Evolutionary conservation across 1,140 invertebrate genomes (phyloP).

Genomic region (Phymastichus coffea): DNA sequence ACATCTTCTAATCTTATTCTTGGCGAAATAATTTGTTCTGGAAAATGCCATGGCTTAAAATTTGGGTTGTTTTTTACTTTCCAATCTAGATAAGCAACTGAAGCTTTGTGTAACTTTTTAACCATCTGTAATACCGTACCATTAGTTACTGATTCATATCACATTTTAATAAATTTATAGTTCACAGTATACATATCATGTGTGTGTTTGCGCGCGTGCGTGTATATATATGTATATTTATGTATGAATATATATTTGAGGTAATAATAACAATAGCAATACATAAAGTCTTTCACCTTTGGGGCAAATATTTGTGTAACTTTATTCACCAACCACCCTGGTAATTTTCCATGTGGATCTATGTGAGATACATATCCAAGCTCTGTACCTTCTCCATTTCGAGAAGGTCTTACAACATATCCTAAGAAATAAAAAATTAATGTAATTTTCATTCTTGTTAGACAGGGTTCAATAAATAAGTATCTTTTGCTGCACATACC

Average conservation of each 20-base stretch:
- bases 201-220: slow-evolving; percentile 27
- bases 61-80: slow-evolving; percentile 74
- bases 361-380: slow-evolving; percentile 84
- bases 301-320: slow-evolving; percentile 84
- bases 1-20: slow-evolving; percentile 69
- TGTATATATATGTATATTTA: no score
- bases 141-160: no score
- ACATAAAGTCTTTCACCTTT: slow-evolving; percentile 61
- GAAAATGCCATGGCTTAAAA: slow-evolving; percentile 83
- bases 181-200: no score
- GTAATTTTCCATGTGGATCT: slow-evolving; percentile 84
- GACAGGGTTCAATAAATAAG: no score
- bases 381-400: slow-evolving; percentile 66
- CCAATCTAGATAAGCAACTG: slow-evolving; percentile 75
- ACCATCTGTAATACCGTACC: slow-evolving; percentile 64
- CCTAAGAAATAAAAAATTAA: slow-evolving; percentile 37
- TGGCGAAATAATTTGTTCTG: slow-evolving; percentile 76
- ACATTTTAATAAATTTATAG: no score
- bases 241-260: not conserved
- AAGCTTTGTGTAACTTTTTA: slow-evolving; percentile 79
- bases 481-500: slow-evolving; percentile 41
- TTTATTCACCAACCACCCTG: slow-evolving; percentile 87
- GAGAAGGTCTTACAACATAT: slow-evolving; percentile 58
- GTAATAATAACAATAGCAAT: not conserved
- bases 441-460: no score